A percentile compares a stretch with the other conserved stretches of the same genome.
Evolutionary conservation across 2,888 invertebrate genomes (phyloP).

Genomic region (Protodeltote pygarga): DNA sequence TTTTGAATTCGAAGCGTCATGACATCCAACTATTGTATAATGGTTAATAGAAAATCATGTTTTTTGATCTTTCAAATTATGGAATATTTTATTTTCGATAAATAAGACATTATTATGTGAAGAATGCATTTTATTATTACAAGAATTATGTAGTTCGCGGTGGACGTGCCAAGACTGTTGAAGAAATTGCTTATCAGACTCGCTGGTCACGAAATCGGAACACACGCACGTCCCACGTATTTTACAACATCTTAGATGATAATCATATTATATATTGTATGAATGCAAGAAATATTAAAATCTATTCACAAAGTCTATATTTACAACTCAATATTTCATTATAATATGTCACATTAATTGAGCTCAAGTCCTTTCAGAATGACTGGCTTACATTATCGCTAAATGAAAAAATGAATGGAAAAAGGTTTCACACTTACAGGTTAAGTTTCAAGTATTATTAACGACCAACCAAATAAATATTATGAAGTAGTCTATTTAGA

Average conservation of each 20-base stretch:
- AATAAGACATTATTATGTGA: conserved; percentile 38
- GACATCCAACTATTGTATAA: conserved; percentile 54
- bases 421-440: no score
- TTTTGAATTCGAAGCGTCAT: conserved; percentile 59
- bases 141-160: conserved; percentile 57
- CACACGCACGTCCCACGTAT: conserved; percentile 31
- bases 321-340: no score
- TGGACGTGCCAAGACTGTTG: conserved; percentile 68
- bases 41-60: conserved; percentile 24
- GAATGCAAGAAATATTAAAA: not conserved
- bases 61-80: conserved; percentile 1
- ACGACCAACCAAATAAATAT: no score
- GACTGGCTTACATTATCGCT: no score
- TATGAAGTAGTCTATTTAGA: no score
- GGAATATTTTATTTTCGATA: conserved; percentile 1
- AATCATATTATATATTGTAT: not conserved
- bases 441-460: no score
- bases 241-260: conserved; percentile 16
- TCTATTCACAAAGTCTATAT: no score
- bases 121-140: conserved; percentile 58
- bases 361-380: no score
- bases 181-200: conserved; percentile 59
- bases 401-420: no score
- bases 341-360: no score
- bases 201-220: conserved; percentile 69